Evolutionary conservation across 2,888 invertebrate genomes (phyloP), one percentile per base, ranked within the genome.

Genomic region (Drosophila barbarae): DNA sequence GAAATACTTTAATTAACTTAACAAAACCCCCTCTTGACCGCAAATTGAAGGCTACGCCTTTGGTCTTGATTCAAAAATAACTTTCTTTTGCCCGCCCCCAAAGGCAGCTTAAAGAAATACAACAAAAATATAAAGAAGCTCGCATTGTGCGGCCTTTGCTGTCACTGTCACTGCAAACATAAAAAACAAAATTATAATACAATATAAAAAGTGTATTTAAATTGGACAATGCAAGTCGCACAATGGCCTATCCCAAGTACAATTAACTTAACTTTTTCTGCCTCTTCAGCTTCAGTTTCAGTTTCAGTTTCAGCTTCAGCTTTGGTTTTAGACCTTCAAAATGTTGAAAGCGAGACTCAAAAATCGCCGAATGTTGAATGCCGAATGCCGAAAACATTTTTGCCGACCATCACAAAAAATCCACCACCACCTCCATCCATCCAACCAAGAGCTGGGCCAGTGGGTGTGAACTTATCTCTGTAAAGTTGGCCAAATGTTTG

Each of bases 311-410:
- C 18, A 18, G 38, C 4, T 38, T 38, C 15, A 38, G 8, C 23
- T 42, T n/a, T 13, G 42, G 42, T 18, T 32, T 1, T 18, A 77
- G 84, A 84, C 84, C 84, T 81, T 84, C 81, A 79, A 83, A 74
- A 46, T 50, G 61, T 44, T 70, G 44, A 80, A 83, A 83, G 73
- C 80, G 80, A 82, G 74, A 79, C 50, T 51, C n/a, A 56, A 61
- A 61, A 47, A 47, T 30, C 18, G 46, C 46, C 46, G 30, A 39
- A 21, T 21, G 39, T 21, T 71, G 39, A 41, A 23, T 67, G 64
- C 66, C 46, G 64, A 74, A 72, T 55, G 71, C 54, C 39, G 38
- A 44, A 34, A 51, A 66, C 35, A 63, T 57, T 59, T 59, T 69
- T 47, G 58, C 52, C 42, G 65, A 9, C 44, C 64, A 61, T 30